These are phyloP conservation scores for Phenacoccus solenopsis DNA, from an alignment of 1,140 invertebrate genomes.

Conservation along the genomic window DNA sequence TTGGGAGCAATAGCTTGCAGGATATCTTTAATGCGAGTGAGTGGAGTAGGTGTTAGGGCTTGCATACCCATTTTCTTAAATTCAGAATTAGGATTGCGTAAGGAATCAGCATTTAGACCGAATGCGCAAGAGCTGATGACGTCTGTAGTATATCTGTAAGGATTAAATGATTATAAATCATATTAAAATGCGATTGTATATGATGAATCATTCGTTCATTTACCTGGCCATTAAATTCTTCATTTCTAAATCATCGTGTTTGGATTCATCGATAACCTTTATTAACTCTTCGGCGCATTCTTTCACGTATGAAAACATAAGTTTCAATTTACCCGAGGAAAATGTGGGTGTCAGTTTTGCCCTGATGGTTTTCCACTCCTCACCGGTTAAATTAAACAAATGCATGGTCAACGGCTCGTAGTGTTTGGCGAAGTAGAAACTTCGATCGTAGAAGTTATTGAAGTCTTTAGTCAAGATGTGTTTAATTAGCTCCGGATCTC, in stretches of 20 bases:
- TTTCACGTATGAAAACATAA: slow-evolving; percentile 39
- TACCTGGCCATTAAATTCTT: slow-evolving; percentile 1
- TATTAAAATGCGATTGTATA: neutral
- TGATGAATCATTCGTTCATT: neutral
- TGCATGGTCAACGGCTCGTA: slow-evolving; percentile 33
- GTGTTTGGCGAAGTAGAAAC: slow-evolving; percentile 34
- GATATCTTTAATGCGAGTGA: slow-evolving; percentile 18
- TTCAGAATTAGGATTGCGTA: slow-evolving; percentile 39
- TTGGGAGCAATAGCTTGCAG: slow-evolving; percentile 5
- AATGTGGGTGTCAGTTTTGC: slow-evolving; percentile 45
- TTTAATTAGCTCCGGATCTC: slow-evolving; percentile 46
- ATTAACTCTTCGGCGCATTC: slow-evolving; percentile 34
- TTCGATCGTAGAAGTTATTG: slow-evolving; percentile 38
- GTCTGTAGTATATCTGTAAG: slow-evolving; percentile 24
- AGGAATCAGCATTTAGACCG: slow-evolving; percentile 28
- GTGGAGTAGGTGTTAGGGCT: slow-evolving; percentile 24
- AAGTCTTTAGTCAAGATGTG: slow-evolving; percentile 46
- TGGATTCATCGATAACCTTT: slow-evolving; percentile 27
- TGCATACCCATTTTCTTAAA: slow-evolving; percentile 35
- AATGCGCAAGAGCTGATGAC: slow-evolving; percentile 29
- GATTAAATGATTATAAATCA: neutral
- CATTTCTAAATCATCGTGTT: neutral
- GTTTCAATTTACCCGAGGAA: slow-evolving; percentile 43
- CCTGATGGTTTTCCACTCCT: slow-evolving; percentile 42
- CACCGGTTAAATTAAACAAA: slow-evolving; percentile 34